Conservation (phyloP, 2,113 vertebrate species). For the Cavia aperea region DNA sequence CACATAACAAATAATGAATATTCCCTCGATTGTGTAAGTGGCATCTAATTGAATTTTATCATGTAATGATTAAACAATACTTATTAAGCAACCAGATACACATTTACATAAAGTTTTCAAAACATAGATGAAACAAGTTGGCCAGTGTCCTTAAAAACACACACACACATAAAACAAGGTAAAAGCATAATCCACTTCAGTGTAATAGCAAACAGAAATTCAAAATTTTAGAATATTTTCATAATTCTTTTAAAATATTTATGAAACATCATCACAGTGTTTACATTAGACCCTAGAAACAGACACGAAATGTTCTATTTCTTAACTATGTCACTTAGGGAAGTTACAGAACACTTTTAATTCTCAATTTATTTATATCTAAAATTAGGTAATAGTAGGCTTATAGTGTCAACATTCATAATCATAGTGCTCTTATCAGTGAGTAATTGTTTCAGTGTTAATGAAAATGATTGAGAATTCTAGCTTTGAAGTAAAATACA, state of each 20-base stretch:
- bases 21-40: not conserved
- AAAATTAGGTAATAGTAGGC: not conserved
- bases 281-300: not conserved
- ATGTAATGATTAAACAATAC: not conserved
- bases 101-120: constrained; percentile 8
- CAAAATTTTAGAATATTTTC: not conserved
- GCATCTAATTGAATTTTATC: not conserved
- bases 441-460: not conserved
- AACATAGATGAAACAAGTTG: not conserved
- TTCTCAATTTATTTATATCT: not conserved
- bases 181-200: not conserved
- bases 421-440: not conserved
- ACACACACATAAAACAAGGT: not conserved
- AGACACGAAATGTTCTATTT: not conserved
- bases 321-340: not conserved
- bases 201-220: not conserved
- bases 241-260: constrained; percentile 1
- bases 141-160: not conserved
- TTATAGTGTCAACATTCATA: not conserved
- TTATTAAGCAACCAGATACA: not conserved
- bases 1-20: not conserved
- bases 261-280: not conserved
- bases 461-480: not conserved
- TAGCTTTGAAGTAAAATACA: not conserved
- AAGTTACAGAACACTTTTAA: not conserved